These are phyloP conservation scores for Lerista edwardsae DNA, from an alignment of 2,797 vertebrate genomes.

Conservation along the genomic window DNA sequence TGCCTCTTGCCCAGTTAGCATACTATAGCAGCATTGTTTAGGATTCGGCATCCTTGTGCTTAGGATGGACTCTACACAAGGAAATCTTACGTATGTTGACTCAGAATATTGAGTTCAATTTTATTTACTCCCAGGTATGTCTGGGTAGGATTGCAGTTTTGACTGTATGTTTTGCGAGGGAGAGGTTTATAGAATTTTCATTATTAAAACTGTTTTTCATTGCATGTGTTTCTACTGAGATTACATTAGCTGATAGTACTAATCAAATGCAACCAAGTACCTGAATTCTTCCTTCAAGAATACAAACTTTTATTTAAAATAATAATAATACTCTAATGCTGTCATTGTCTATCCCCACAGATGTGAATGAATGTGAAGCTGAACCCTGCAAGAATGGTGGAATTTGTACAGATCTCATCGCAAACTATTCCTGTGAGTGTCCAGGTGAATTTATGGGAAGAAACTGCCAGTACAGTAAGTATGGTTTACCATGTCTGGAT, in stretches of 20 bases:
- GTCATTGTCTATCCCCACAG: slow-evolving; percentile 69
- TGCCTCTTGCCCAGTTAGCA: no score
- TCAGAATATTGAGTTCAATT: no score
- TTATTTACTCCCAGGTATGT: no score
- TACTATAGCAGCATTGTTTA: no score
- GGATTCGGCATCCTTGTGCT: no score
- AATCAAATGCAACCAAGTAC: not conserved
- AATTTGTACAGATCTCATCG: slow-evolving; percentile 93
- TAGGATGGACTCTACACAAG: no score
- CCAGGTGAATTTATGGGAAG: slow-evolving; percentile 98
- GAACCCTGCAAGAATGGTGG: slow-evolving; percentile 97
- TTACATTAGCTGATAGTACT: not conserved
- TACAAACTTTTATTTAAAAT: not conserved
- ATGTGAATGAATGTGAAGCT: slow-evolving; percentile 96
- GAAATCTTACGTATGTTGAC: no score
- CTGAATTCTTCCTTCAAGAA: slow-evolving; percentile 15
- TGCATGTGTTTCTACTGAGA: slow-evolving; percentile 24
- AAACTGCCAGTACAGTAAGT: slow-evolving; percentile 98
- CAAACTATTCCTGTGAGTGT: slow-evolving; percentile 98
- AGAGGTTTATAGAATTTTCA: not conserved
- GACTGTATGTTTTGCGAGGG: not conserved
- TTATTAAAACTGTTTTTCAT: not conserved
- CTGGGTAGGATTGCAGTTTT: not conserved
- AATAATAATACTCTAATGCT: slow-evolving; percentile 46
- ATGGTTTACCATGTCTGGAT: not conserved